Conservation (phyloP, 1,140 invertebrate genomes). For the Leptinotarsa defecta region DNA sequence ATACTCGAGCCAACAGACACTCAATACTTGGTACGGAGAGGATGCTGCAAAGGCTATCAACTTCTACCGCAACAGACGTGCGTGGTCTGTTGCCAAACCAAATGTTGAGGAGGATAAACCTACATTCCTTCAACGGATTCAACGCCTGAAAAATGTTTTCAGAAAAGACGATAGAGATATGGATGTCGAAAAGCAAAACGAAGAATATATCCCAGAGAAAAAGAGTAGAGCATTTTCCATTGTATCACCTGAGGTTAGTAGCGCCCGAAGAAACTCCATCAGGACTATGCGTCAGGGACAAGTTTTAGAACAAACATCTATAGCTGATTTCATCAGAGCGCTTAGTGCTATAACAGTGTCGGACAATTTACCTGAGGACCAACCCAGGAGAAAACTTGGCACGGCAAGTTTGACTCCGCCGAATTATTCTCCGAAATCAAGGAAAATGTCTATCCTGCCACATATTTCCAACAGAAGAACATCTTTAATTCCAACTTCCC, state of each 20-base stretch:
- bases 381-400: slow-evolving; percentile 62
- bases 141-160: slow-evolving; percentile 42
- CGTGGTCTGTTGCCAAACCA: slow-evolving; percentile 26
- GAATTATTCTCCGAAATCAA: slow-evolving; percentile 33
- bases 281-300: slow-evolving; percentile 56
- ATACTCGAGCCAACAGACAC: slow-evolving; percentile 58
- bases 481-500: slow-evolving; percentile 33
- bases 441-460: slow-evolving; percentile 23
- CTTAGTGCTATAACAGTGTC: slow-evolving; percentile 60
- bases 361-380: slow-evolving; percentile 43
- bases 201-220: background rate
- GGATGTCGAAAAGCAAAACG: slow-evolving; percentile 49
- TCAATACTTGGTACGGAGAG: slow-evolving; percentile 73
- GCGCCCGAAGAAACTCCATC: slow-evolving; percentile 18
- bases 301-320: slow-evolving; percentile 74
- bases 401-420: slow-evolving; percentile 58
- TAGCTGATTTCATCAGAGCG: slow-evolving; percentile 74
- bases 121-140: slow-evolving; percentile 35
- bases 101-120: slow-evolving; percentile 32
- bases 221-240: background rate
- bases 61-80: slow-evolving; percentile 54
- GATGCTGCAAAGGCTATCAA: slow-evolving; percentile 57
- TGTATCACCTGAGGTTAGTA: background rate
- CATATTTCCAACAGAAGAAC: slow-evolving; percentile 31
- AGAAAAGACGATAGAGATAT: slow-evolving; percentile 35